These are phyloP conservation scores for Cremastobaeus sp. DNA, from an alignment of 2,888 invertebrate species.

Conservation along the genomic window DNA sequence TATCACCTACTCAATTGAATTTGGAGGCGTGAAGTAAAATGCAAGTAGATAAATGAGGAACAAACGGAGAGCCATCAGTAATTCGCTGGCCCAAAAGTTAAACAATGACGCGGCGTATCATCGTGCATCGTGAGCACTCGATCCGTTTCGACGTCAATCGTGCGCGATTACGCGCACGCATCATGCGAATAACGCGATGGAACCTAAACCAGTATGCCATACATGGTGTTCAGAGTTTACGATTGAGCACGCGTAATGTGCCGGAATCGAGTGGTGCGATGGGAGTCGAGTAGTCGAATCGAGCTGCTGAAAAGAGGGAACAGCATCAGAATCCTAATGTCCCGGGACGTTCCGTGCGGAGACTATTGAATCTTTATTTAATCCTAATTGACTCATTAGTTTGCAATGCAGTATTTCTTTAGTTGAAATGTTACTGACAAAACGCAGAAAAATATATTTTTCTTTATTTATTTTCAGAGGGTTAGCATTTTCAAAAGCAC, in stretches of 20 bases:
- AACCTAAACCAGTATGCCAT: slow-evolving; percentile 32
- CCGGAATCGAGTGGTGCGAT: slow-evolving; percentile 74
- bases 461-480: too few relatives aligned
- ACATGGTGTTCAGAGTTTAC: slow-evolving; percentile 41
- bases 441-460: too few relatives aligned
- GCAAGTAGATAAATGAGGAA: slow-evolving; percentile 58
- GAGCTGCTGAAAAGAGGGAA: slow-evolving; percentile 66
- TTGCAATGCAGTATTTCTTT: too few relatives aligned
- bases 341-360: slow-evolving; percentile 57
- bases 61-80: slow-evolving; percentile 64
- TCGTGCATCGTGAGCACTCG: slow-evolving; percentile 26
- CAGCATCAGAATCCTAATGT: slow-evolving; percentile 68
- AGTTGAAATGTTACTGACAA: too few relatives aligned
- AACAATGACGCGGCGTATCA: slow-evolving; percentile 40
- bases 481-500: too few relatives aligned
- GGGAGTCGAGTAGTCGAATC: slow-evolving; percentile 65
- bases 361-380: slow-evolving; percentile 6
- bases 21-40: too few relatives aligned
- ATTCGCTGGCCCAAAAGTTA: slow-evolving; percentile 52
- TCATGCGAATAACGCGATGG: slow-evolving; percentile 35
- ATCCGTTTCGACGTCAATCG: slow-evolving; percentile 41
- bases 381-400: too few relatives aligned
- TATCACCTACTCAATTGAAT: too few relatives aligned
- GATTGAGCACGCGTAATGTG: slow-evolving; percentile 70
- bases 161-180: slow-evolving; percentile 46